These are phyloP conservation scores for Corythucha ciliata DNA, from an alignment of 2,888 invertebrate species.

Conservation along the genomic window DNA sequence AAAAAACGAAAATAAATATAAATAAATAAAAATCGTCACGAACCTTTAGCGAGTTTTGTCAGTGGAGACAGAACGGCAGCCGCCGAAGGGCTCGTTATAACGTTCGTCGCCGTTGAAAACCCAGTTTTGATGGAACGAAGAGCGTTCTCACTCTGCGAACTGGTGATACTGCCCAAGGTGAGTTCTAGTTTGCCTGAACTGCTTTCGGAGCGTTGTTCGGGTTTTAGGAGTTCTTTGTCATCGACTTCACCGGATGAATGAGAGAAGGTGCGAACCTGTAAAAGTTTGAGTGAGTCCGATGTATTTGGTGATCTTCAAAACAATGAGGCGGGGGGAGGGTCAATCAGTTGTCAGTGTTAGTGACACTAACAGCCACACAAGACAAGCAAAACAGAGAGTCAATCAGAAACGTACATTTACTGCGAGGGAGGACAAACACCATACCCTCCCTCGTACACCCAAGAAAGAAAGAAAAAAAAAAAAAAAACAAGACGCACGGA, in stretches of 20 bases:
- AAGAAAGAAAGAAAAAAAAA: conserved; percentile 26
- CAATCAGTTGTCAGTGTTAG: no score
- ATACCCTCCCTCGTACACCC: neutral
- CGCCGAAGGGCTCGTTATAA: conserved; percentile 49
- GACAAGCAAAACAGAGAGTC: no score
- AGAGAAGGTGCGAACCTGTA: conserved; percentile 38
- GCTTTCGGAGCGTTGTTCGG: conserved; percentile 32
- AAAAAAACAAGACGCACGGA: conserved; percentile 24
- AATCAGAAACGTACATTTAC: no score
- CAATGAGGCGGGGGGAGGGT: no score
- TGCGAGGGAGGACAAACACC: no score
- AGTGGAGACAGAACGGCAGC: conserved; percentile 57
- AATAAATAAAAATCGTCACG: conserved; percentile 49
- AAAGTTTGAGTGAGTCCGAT: no score
- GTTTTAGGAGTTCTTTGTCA: conserved; percentile 27
- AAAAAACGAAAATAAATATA: neutral
- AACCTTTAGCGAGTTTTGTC: conserved; percentile 76
- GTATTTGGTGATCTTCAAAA: no score
- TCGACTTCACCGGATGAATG: conserved; percentile 61
- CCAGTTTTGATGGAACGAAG: conserved; percentile 54
- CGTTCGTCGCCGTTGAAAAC: conserved; percentile 46
- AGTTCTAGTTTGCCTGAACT: conserved; percentile 47
- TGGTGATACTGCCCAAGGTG: conserved; percentile 54
- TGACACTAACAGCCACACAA: no score
- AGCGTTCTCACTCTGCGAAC: conserved; percentile 72